Conservation (phyloP, 2,888 invertebrate species). For the Camponotus fellah region DNA sequence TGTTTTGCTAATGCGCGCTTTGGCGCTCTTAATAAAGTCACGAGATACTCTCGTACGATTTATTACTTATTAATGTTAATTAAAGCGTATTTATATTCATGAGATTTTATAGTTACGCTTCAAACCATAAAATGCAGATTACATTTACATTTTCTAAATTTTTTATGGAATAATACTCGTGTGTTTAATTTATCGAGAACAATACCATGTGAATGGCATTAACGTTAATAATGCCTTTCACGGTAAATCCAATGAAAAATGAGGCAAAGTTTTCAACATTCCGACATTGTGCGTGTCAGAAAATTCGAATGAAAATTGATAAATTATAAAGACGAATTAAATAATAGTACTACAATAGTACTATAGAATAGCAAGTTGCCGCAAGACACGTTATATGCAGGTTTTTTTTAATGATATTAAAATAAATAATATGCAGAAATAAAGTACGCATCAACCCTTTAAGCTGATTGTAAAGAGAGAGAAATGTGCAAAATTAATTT, state of each 20-base stretch:
- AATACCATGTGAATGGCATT: conserved; percentile 3
- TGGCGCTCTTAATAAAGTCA: not conserved
- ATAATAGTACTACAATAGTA: not conserved
- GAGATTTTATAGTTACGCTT: not conserved
- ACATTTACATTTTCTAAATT: not conserved
- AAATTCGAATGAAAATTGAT: not conserved
- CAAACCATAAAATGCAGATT: not conserved
- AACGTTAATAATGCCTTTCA: conserved; percentile 3
- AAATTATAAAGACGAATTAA: not conserved
- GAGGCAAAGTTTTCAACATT: not conserved
- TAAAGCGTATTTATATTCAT: not conserved
- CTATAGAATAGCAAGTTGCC: not conserved
- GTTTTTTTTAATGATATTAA: conserved; percentile 9
- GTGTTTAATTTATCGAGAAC: not conserved
- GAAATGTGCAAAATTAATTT: conserved; percentile 8
- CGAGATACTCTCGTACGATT: not conserved
- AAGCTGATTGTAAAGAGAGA: not conserved
- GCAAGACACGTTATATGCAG: not conserved
- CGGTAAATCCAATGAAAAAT: not conserved
- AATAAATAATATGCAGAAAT: not conserved
- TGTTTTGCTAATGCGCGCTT: not conserved
- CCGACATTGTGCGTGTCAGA: not conserved
- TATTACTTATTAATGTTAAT: conserved; percentile 1
- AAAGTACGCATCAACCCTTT: not conserved
- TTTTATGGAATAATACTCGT: not conserved